Conservation (phyloP, 1,140 invertebrate genomes). For the Arctopsyche grandis region DNA sequence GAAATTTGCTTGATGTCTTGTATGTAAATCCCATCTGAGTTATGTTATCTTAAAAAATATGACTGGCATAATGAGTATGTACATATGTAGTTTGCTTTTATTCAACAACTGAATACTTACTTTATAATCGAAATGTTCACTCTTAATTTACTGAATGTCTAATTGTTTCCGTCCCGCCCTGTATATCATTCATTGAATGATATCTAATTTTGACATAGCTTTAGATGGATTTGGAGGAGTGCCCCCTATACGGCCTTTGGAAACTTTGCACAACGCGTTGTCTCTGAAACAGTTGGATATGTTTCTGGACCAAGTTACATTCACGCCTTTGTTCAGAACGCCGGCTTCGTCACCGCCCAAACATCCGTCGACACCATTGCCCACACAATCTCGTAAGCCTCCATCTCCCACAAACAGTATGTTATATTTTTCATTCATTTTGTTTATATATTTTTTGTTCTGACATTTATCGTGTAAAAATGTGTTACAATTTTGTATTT, state of each 20-base stretch:
- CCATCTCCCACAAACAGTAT: slow-evolving; percentile 62
- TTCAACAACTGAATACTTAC: too few species aligned
- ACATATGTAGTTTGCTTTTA: too few species aligned
- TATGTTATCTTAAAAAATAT: too few species aligned
- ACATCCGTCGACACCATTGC: slow-evolving; percentile 68
- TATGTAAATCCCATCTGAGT: too few species aligned
- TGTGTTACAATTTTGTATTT: slow-evolving; percentile 7
- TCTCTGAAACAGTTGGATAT: slow-evolving; percentile 89
- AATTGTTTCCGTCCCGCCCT: too few species aligned
- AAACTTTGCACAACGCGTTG: slow-evolving; percentile 95
- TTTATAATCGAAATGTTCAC: too few species aligned
- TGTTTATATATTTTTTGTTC: slow-evolving; percentile 1
- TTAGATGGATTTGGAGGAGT: slow-evolving; percentile 88
- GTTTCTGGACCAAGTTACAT: slow-evolving; percentile 87
- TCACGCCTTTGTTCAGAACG: slow-evolving; percentile 73
- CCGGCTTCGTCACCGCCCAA: slow-evolving; percentile 78
- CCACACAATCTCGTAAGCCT: slow-evolving; percentile 59
- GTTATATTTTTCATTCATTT: slow-evolving; percentile 50
- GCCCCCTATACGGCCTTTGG: slow-evolving; percentile 91
- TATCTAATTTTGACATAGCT: slow-evolving; percentile 31
- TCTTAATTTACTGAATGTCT: too few species aligned
- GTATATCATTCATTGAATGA: neutral
- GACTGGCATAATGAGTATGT: too few species aligned
- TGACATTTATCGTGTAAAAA: neutral
- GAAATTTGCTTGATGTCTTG: too few species aligned